Conservation (phyloP, 53 echinoderm and acorn worm genomes). For the Patiria pectinifera region DNA sequence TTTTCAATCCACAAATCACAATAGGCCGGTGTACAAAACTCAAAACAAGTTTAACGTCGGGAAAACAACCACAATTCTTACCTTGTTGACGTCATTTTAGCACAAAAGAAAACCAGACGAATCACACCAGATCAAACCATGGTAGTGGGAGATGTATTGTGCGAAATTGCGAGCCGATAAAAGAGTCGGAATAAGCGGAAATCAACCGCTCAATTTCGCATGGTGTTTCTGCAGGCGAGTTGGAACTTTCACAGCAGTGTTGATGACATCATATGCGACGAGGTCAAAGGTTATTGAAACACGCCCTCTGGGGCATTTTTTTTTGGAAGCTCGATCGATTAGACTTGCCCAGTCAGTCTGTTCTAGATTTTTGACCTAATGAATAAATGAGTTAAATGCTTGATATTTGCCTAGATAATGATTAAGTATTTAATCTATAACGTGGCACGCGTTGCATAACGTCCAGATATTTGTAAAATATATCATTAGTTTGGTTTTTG, state of each 20-base stretch:
- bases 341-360: no score
- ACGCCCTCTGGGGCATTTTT: not conserved
- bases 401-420: no score
- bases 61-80: slow-evolving; percentile 7
- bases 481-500: no score
- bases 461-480: no score
- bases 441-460: no score
- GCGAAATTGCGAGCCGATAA: slow-evolving; percentile 25
- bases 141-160: slow-evolving; percentile 21
- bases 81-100: slow-evolving; percentile 52
- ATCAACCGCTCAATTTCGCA: slow-evolving; percentile 24
- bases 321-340: not conserved
- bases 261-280: slow-evolving; percentile 50
- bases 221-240: not conserved
- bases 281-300: slow-evolving; percentile 39
- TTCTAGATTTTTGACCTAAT: no score
- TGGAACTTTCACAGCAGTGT: slow-evolving; percentile 14
- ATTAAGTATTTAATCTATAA: no score
- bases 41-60: not conserved
- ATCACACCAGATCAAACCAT: slow-evolving; percentile 34
- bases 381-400: no score
- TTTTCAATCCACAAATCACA: no score
- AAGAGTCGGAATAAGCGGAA: slow-evolving; percentile 21
- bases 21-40: no score
- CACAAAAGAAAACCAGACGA: not conserved